These are phyloP conservation scores for Spodoptera litura DNA, from an alignment of 1,140 invertebrate genomes.

Conservation along the genomic window DNA sequence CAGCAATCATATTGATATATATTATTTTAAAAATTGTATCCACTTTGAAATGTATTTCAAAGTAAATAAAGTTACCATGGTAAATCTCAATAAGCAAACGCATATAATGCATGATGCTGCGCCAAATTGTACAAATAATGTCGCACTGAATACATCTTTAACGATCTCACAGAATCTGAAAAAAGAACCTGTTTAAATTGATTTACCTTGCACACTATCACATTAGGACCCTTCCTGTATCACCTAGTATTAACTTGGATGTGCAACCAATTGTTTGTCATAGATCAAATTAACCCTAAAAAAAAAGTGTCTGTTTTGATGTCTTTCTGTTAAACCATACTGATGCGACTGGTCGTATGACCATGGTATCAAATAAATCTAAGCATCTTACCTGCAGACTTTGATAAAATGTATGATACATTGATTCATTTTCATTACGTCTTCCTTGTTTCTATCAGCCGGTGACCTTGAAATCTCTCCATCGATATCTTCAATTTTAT, in stretches of 20 bases:
- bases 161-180: constrained; percentile 70
- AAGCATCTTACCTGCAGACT: constrained; percentile 60
- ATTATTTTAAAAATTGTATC: background rate
- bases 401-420: constrained; percentile 63
- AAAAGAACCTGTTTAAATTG: background rate
- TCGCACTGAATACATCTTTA: constrained; percentile 67
- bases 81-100: constrained; percentile 71
- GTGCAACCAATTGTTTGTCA: too few species aligned
- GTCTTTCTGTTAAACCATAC: background rate
- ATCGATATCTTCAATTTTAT: constrained; percentile 39
- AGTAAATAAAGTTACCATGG: constrained; percentile 61
- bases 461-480: background rate
- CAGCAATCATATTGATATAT: background rate
- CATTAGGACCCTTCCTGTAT: too few species aligned
- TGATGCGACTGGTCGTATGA: constrained; percentile 2
- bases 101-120: constrained; percentile 72
- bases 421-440: constrained; percentile 59
- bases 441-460: background rate
- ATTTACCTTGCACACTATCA: too few species aligned
- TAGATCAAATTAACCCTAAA: too few species aligned
- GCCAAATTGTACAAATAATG: constrained; percentile 70
- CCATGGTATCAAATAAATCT: too few species aligned
- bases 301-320: too few species aligned
- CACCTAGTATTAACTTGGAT: too few species aligned
- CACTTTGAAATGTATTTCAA: too few species aligned